Evolutionary conservation across 2,797 vertebrate genomes (phyloP).

Genomic region (Acanthurus tractus): DNA sequence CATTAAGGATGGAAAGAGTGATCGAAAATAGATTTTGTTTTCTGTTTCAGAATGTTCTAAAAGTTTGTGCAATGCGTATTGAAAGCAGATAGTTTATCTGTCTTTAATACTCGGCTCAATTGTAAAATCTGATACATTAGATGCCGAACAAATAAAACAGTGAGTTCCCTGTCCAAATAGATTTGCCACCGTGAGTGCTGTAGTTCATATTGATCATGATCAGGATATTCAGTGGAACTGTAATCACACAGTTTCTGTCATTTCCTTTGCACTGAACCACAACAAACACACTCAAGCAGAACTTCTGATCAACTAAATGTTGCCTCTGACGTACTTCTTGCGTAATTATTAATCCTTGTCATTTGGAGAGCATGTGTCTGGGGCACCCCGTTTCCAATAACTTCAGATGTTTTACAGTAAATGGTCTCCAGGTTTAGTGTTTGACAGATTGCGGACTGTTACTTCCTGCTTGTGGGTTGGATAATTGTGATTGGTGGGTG

Average conservation of each 20-base stretch:
- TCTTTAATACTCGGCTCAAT: background rate
- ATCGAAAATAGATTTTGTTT: background rate
- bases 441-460: constrained; percentile 65
- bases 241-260: constrained; percentile 41
- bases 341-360: constrained; percentile 69
- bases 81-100: background rate
- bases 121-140: background rate
- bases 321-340: constrained; percentile 66
- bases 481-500: constrained; percentile 81
- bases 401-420: constrained; percentile 69
- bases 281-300: constrained; percentile 55
- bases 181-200: constrained; percentile 23
- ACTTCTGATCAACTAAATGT: constrained; percentile 36
- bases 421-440: constrained; percentile 72
- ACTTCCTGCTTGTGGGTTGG: constrained; percentile 77
- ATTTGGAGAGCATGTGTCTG: constrained; percentile 76
- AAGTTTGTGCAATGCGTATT: background rate
- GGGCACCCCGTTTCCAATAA: constrained; percentile 57
- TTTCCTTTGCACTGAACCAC: constrained; percentile 67
- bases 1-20: background rate
- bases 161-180: background rate
- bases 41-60: background rate
- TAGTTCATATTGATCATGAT: constrained; percentile 49
- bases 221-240: constrained; percentile 14
- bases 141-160: background rate